phyloP scores from a whole-genome alignment of 2,888 invertebrate species.

The Drosophila nr. fundita region DNA sequence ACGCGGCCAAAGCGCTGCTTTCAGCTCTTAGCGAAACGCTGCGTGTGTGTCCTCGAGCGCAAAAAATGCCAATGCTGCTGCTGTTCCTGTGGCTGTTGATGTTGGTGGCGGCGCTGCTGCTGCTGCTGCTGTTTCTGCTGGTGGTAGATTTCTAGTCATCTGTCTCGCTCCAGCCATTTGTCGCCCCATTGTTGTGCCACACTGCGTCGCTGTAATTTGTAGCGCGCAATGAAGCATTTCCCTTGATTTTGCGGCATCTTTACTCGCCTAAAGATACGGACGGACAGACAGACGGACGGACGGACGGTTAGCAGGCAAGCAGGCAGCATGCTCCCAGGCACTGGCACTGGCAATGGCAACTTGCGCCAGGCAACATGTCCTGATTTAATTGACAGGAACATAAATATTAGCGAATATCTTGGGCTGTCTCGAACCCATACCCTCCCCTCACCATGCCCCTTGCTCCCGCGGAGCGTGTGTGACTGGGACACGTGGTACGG shows the following conservation, averaged over 20 bases:
- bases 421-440: conserved; percentile 39
- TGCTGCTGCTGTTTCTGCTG: neutral
- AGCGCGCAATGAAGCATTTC: conserved; percentile 82
- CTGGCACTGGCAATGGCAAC: conserved; percentile 26
- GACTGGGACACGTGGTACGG: conserved; percentile 43
- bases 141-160: conserved; percentile 25
- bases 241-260: conserved; percentile 82
- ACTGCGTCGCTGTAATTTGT: conserved; percentile 81
- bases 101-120: neutral
- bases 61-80: conserved; percentile 73
- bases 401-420: conserved; percentile 83
- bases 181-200: conserved; percentile 76
- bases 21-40: conserved; percentile 4
- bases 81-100: conserved; percentile 13
- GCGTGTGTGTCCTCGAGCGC: conserved; percentile 72
- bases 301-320: neutral
- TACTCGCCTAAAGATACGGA: conserved; percentile 77
- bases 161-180: conserved; percentile 43
- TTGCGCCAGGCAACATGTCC: conserved; percentile 73
- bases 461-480: conserved; percentile 51
- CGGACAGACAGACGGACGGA: neutral
- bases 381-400: conserved; percentile 85
- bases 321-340: conserved; percentile 15
- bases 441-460: neutral
- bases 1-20: conserved; percentile 15